A percentile compares a stretch with the other conserved stretches of the same genome.
Conservation (phyloP, 2,113 vertebrate species). For the Sander vitreus region DNA sequence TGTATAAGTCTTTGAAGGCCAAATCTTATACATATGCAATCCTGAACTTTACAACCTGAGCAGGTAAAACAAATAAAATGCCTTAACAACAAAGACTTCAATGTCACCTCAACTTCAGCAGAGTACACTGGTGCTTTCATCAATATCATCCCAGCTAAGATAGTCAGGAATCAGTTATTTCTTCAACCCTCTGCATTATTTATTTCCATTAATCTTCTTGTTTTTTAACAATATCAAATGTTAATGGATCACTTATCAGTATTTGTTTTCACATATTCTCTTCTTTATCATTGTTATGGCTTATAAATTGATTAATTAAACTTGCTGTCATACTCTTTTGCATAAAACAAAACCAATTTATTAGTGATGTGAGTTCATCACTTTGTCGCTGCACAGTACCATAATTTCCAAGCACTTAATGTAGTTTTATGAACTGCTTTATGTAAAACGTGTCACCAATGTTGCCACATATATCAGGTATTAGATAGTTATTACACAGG, state of each 20-base stretch:
- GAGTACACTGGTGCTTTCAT: constrained; percentile 76
- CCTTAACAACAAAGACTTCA: constrained; percentile 79
- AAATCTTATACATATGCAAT: constrained; percentile 81
- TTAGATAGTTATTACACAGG: constrained; percentile 62
- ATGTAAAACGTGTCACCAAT: constrained; percentile 33
- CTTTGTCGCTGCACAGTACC: constrained; percentile 21
- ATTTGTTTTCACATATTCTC: not conserved
- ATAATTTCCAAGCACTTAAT: constrained; percentile 47
- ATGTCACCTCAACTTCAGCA: constrained; percentile 65
- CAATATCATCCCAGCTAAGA: constrained; percentile 18
- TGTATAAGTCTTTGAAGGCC: constrained; percentile 58
- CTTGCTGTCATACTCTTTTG: constrained; percentile 81
- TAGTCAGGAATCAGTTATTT: not conserved
- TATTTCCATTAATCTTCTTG: not conserved
- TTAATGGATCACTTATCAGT: not conserved
- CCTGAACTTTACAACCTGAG: constrained; percentile 63
- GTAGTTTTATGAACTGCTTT: constrained; percentile 36
- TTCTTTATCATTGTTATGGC: constrained; percentile 7
- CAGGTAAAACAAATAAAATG: constrained; percentile 76
- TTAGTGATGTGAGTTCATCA: constrained; percentile 19
- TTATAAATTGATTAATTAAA: constrained; percentile 20
- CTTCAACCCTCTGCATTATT: constrained; percentile 9
- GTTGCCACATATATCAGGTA: constrained; percentile 74
- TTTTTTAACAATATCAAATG: not conserved
- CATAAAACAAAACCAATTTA: constrained; percentile 40